Percentiles rank a stretch among this genome's conserved stretches.
phyloP scores from a whole-genome alignment of 2,113 vertebrate genomes.

The Chamaetylas fuelleborni region DNA sequence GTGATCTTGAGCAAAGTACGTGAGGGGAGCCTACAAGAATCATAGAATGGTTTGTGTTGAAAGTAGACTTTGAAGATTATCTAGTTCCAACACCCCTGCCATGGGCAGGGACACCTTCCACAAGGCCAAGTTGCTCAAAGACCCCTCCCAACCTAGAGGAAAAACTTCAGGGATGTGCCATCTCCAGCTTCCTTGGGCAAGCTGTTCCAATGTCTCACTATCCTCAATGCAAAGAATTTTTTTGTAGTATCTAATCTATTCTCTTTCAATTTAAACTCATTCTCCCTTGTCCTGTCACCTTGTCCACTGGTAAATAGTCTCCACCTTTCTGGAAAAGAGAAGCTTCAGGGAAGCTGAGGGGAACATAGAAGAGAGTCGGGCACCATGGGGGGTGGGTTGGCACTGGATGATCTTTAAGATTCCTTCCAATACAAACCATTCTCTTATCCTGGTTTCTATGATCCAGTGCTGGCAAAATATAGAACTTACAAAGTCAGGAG shows the following conservation, averaged over 20 bases:
- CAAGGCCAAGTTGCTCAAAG: neutral
- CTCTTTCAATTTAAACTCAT: neutral
- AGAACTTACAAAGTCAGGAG: neutral
- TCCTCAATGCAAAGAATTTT: neutral
- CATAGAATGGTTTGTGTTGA: neutral
- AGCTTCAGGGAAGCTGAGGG: neutral
- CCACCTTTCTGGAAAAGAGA: neutral
- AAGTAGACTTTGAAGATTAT: neutral
- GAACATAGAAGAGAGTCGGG: neutral
- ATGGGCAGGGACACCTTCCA: neutral
- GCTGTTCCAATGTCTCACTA: neutral
- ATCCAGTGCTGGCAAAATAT: neutral
- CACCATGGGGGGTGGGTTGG: fast-evolving
- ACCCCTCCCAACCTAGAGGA: too few species aligned
- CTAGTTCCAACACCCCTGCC: neutral
- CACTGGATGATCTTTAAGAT: neutral
- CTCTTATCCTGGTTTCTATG: neutral
- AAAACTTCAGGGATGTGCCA: neutral
- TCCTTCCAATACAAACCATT: neutral
- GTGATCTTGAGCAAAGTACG: fast-evolving
- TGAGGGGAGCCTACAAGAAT: neutral
- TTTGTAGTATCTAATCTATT: neutral
- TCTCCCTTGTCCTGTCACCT: neutral
- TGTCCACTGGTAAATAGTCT: neutral
- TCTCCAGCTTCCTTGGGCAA: neutral